A percentile compares a stretch with the other conserved stretches of the same genome.
phyloP scores from a whole-genome alignment of 1,140 invertebrate genomes.

The Heliothis subflexa region DNA sequence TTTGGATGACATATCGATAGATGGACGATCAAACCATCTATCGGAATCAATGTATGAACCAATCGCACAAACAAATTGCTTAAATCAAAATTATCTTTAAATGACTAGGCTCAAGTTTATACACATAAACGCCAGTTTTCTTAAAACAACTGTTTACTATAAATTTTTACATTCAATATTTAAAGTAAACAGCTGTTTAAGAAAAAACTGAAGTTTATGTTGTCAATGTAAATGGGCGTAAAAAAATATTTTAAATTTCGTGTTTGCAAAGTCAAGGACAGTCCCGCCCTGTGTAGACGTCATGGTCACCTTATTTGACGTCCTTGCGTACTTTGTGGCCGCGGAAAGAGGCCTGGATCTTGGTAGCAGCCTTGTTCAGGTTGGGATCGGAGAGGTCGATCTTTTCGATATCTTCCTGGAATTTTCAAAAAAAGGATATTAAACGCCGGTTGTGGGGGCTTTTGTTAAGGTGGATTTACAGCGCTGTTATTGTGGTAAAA shows the following conservation, averaged over 20 bases:
- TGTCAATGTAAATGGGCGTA: too few relatives aligned
- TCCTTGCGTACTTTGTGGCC: slow-evolving; percentile 96
- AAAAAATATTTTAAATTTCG: neutral
- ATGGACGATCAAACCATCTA: slow-evolving; percentile 36
- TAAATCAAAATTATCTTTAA: neutral
- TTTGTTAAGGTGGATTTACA: too few relatives aligned
- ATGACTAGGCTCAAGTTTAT: neutral
- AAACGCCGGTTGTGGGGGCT: neutral
- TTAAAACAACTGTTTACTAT: too few relatives aligned
- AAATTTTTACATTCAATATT: too few relatives aligned
- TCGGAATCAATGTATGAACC: neutral
- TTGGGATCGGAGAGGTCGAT: slow-evolving; percentile 95
- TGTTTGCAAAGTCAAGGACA: slow-evolving; percentile 52
- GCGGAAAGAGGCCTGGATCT: slow-evolving; percentile 97
- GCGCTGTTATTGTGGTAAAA: too few relatives aligned
- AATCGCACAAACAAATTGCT: neutral
- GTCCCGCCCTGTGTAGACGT: slow-evolving; percentile 52
- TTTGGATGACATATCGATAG: slow-evolving; percentile 7
- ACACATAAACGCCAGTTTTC: too few relatives aligned
- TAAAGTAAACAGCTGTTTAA: too few relatives aligned
- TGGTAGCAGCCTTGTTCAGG: slow-evolving; percentile 95
- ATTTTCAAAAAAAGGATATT: neutral
- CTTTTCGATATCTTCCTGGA: slow-evolving; percentile 90
- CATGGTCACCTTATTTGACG: slow-evolving; percentile 69
- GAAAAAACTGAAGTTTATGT: too few relatives aligned